Percentiles rank a stretch among this genome's conserved stretches.
Conservation (phyloP, 2,888 invertebrate species). For the Chorisops tibialis region DNA sequence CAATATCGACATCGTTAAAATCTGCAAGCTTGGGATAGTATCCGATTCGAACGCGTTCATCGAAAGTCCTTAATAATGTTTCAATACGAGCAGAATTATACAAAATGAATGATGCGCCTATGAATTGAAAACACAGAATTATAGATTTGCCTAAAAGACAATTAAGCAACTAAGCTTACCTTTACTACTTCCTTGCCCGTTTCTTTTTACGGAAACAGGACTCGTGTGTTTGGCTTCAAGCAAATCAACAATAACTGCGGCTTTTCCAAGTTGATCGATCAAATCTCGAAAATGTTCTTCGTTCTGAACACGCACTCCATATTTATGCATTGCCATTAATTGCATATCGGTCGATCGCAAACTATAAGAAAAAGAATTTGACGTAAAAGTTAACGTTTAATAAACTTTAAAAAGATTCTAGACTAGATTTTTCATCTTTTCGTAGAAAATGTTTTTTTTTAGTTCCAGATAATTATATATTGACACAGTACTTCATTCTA, state of each 20-base stretch:
- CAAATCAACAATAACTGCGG: conserved; percentile 66
- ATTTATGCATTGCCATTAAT: conserved; percentile 66
- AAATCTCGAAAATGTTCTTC: conserved; percentile 56
- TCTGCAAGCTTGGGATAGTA: conserved; percentile 61
- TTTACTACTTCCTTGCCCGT: conserved; percentile 45
- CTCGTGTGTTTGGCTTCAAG: conserved; percentile 62
- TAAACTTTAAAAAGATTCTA: too few species aligned
- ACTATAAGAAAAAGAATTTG: conserved; percentile 47
- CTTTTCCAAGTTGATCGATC: conserved; percentile 61
- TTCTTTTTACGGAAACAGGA: conserved; percentile 55
- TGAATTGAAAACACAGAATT: conserved; percentile 26
- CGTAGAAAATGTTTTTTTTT: too few species aligned
- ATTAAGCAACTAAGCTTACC: conserved; percentile 33
- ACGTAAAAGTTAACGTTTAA: too few species aligned
- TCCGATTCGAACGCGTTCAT: conserved; percentile 56
- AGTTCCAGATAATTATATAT: too few species aligned
- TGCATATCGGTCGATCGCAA: conserved; percentile 62
- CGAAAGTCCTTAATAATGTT: conserved; percentile 63
- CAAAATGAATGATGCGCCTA: conserved; percentile 72
- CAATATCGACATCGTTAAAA: conserved; percentile 60
- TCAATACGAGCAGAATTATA: conserved; percentile 75
- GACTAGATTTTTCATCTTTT: too few species aligned
- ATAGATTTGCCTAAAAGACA: neutral
- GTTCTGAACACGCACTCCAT: conserved; percentile 57
- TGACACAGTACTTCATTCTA: too few species aligned